Evolutionary conservation across 2,113 vertebrate genomes (phyloP).

Genomic region (Castor canadensis): DNA sequence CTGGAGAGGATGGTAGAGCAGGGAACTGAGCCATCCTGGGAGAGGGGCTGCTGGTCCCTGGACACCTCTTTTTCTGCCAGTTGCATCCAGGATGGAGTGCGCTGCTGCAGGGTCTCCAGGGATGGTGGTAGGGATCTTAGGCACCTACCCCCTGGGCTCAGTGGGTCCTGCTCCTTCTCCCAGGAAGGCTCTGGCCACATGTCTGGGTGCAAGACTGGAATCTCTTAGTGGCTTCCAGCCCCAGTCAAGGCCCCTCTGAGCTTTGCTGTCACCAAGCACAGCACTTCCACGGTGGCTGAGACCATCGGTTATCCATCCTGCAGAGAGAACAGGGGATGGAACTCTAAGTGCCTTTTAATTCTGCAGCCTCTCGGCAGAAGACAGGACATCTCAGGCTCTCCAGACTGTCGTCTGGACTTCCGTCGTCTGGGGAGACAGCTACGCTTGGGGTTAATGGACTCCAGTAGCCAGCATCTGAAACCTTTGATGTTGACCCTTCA

Average conservation of each 20-base stretch:
- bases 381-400: accelerated
- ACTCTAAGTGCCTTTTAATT: not conserved
- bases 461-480: not conserved
- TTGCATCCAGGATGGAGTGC: not conserved
- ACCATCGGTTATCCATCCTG: accelerated
- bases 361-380: not conserved
- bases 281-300: accelerated
- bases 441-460: not conserved
- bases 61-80: too few relatives aligned
- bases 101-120: not conserved
- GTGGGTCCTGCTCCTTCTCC: not conserved
- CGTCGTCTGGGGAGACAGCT: not conserved
- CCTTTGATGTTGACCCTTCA: constrained; percentile 1
- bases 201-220: accelerated
- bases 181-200: accelerated
- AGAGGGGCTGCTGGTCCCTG: not conserved
- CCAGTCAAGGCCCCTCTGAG: not conserved
- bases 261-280: accelerated
- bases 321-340: accelerated
- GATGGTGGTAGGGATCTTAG: accelerated
- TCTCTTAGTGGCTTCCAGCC: accelerated
- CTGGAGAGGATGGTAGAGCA: accelerated
- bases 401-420: accelerated
- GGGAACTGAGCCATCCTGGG: not conserved
- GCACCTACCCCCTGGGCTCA: accelerated